Conservation (phyloP, 2,797 vertebrate genomes). For the Tachyglossus aculeatus region DNA sequence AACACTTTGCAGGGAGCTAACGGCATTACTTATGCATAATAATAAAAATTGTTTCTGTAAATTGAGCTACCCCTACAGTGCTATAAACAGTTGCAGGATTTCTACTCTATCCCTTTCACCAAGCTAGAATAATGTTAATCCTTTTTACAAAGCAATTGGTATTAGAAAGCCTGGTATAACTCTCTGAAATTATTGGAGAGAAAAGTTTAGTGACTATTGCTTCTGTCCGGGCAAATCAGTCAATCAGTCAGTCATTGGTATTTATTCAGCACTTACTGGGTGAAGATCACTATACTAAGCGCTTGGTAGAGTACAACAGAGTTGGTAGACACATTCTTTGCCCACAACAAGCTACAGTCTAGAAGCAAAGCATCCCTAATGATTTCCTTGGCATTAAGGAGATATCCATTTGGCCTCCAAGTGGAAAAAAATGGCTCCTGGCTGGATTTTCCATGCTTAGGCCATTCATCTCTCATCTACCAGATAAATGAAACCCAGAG, state of each 20-base stretch:
- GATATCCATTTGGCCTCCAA: conserved; percentile 7
- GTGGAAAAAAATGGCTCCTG: conserved; percentile 1
- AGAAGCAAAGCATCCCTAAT: conserved; percentile 16
- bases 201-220: conserved; percentile 21
- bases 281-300: too few species aligned
- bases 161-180: neutral
- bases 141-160: neutral
- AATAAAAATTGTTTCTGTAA: conserved; percentile 13
- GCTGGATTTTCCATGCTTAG: conserved; percentile 2
- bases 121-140: neutral
- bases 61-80: neutral
- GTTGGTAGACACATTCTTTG: too few species aligned
- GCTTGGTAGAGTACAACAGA: too few species aligned
- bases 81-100: conserved; percentile 9
- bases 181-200: conserved; percentile 26
- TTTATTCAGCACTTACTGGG: too few species aligned
- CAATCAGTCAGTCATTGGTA: too few species aligned
- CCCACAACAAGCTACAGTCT: too few species aligned
- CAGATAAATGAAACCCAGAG: conserved; percentile 48
- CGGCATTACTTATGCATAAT: conserved; percentile 30
- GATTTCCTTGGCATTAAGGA: conserved; percentile 19
- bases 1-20: conserved; percentile 24
- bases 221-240: too few species aligned
- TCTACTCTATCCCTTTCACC: conserved; percentile 12
- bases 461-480: conserved; percentile 44